Evolutionary conservation across 2,797 vertebrate genomes (phyloP), one percentile per base, ranked within the genome.

Genomic region (Lycodopsis pacificus): DNA sequence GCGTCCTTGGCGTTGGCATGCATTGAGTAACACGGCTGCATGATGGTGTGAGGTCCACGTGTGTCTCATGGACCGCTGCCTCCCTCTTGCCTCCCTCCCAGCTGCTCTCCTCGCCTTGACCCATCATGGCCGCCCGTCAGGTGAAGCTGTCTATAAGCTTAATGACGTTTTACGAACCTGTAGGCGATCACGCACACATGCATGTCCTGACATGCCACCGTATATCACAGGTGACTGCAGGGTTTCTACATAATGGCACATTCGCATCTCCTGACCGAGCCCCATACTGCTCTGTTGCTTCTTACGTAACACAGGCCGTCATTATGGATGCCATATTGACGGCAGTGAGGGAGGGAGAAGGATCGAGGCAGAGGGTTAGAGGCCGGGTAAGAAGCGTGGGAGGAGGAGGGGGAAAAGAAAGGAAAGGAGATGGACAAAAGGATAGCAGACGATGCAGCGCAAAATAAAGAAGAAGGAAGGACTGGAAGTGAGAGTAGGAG

Each of bases 291-390:
- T 82, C 61, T 36, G 62, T 73, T 57, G 71, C 57, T 75, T 65
- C 75, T 91, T 88, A 88, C 1, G 46, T 89, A 94, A 91, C 81
- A 59, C 32, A 2, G 62, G 65, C 81, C 76, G 86, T 90, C 85
- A 91, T 89, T 89, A 91, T 73, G 73, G 87, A 93, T 86, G 81
- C 83, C 61, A 73, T 87, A 91, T 82, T 78, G 91, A 90, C 90
- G 64, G 89, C 79, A 77, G 74, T 11, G 57, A 83, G 72, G 20
- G 75, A 73, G 68, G 59, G 65, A 70, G 73, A 59, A 61, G 54
- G 74, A 66, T 42, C 58, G 63, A 49, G 53, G 34, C 1, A 9
- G 68, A 27, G 61, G 71, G 73, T 70, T 72, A 74, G 48, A 69
- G n/a, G 73, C 19, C 1, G 11, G 58, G 34, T 15, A 32, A 25